These are phyloP conservation scores for Notodonta dromedarius DNA, from an alignment of 2,888 invertebrate genomes.

Conservation along the genomic window DNA sequence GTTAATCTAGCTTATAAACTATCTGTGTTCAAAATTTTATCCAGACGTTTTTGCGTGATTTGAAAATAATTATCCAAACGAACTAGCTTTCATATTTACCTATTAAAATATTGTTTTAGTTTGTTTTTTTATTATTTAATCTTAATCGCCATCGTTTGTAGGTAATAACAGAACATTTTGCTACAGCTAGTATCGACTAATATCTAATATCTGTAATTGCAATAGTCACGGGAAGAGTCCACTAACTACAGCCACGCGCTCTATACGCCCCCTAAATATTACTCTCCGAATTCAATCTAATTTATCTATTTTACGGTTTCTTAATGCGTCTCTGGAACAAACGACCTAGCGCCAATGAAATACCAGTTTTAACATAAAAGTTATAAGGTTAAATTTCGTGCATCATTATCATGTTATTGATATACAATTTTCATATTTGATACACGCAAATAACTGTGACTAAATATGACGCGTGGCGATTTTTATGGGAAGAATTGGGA, in stretches of 20 bases:
- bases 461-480: slow-evolving; percentile 73
- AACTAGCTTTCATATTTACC: too few relatives aligned
- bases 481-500: slow-evolving; percentile 70
- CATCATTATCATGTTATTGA: not conserved
- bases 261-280: slow-evolving; percentile 72
- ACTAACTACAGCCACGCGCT: slow-evolving; percentile 71
- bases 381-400: slow-evolving; percentile 15
- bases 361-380: rapidly evolving
- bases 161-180: not conserved
- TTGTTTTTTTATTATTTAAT: too few relatives aligned
- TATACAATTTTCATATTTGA: slow-evolving; percentile 24
- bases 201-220: slow-evolving; percentile 47
- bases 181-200: slow-evolving; percentile 9
- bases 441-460: slow-evolving; percentile 52
- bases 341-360: not conserved
- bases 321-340: slow-evolving; percentile 18
- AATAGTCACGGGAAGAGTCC: slow-evolving; percentile 71
- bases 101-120: too few relatives aligned
- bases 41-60: too few relatives aligned
- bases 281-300: slow-evolving; percentile 65
- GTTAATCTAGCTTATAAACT: too few relatives aligned
- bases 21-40: too few relatives aligned
- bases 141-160: too few relatives aligned
- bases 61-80: too few relatives aligned
- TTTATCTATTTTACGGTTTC: slow-evolving; percentile 57